These are phyloP conservation scores for Linnaemya tessellans DNA, from an alignment of 2,888 invertebrate genomes.

Conservation along the genomic window DNA sequence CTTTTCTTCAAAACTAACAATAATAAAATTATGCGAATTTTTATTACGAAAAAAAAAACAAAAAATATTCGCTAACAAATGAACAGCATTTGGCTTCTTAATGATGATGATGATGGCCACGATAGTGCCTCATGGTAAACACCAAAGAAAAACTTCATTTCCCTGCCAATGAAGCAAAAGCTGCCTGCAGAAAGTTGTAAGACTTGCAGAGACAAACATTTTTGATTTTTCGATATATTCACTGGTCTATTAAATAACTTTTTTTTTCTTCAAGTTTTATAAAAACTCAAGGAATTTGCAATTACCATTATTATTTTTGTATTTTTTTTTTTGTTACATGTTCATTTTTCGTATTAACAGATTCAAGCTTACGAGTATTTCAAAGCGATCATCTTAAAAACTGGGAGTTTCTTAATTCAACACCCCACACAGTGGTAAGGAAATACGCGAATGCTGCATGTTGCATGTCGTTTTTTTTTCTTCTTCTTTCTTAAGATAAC, in stretches of 20 bases:
- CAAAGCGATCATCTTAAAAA: conserved; percentile 27
- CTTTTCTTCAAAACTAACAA: conserved; percentile 40
- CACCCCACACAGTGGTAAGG: conserved; percentile 50
- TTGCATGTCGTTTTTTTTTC: neutral
- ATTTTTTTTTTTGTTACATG: neutral
- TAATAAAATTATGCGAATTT: conserved; percentile 44
- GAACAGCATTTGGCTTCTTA: conserved; percentile 15
- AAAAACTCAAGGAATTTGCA: conserved; percentile 31
- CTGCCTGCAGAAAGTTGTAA: conserved; percentile 33
- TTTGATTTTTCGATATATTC: neutral
- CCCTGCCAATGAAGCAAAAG: neutral
- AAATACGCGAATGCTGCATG: neutral
- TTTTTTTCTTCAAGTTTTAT: neutral
- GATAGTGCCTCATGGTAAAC: conserved; percentile 19
- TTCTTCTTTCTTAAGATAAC: neutral
- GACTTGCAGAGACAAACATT: neutral
- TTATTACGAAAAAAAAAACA: conserved; percentile 7
- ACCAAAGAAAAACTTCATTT: neutral
- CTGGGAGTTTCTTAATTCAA: conserved; percentile 55
- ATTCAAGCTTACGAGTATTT: conserved; percentile 39
- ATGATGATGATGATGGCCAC: conserved; percentile 44
- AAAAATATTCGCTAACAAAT: conserved; percentile 4
- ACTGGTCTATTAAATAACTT: conserved; percentile 10
- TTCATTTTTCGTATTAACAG: conserved; percentile 44
- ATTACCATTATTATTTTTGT: conserved; percentile 1